phyloP scores from a whole-genome alignment of 2,888 invertebrate genomes.

The Cetonia aurata region DNA sequence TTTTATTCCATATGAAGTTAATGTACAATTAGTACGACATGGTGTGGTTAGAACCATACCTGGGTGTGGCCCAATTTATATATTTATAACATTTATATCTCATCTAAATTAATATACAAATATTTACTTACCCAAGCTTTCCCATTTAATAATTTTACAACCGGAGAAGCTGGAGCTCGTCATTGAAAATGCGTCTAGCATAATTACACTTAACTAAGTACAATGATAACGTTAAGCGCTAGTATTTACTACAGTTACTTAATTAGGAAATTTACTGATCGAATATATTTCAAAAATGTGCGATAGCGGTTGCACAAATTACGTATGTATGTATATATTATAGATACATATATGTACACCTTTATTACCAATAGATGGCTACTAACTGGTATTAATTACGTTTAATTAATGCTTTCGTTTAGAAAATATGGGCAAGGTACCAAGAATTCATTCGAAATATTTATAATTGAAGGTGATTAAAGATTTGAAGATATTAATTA shows the following conservation, averaged over 20 bases:
- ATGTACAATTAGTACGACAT: no score
- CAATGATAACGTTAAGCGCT: constrained; percentile 21
- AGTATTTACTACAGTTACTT: constrained; percentile 1
- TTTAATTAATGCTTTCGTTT: constrained; percentile 21
- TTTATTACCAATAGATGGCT: constrained; percentile 28
- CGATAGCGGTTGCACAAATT: constrained; percentile 7
- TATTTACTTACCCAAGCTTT: constrained; percentile 24
- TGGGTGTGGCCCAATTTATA: constrained; percentile 3
- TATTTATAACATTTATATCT: constrained; percentile 1
- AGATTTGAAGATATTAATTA: no score
- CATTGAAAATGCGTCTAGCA: constrained; percentile 23
- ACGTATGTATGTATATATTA: constrained; percentile 2
- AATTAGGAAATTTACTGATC: neutral
- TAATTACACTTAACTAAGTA: constrained; percentile 19
- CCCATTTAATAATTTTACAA: constrained; percentile 23
- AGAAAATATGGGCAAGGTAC: neutral
- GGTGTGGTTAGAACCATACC: neutral
- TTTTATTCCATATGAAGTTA: neutral
- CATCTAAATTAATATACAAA: neutral
- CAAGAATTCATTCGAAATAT: constrained; percentile 21
- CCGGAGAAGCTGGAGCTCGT: neutral
- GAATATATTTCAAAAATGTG: constrained; percentile 20
- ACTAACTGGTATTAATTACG: constrained; percentile 10
- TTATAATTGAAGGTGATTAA: neutral
- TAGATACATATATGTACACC: neutral